Percentiles rank a stretch among this genome's conserved stretches.
Conservation (phyloP, 1,140 invertebrate species). For the Drosophila tsacasi region DNA sequence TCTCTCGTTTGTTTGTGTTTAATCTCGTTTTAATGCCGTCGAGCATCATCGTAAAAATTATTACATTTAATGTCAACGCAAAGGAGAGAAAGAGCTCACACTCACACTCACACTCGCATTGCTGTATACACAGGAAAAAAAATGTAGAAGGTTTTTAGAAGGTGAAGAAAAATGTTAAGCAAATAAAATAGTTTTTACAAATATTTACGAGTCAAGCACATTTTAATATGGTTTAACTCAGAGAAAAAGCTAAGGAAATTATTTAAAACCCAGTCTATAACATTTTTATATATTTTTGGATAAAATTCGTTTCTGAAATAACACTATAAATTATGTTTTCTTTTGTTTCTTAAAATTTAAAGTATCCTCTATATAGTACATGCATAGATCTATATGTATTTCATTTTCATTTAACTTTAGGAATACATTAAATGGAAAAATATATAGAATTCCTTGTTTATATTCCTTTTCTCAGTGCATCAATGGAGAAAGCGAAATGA, state of each 20-base stretch:
- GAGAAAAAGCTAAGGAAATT: fast-evolving
- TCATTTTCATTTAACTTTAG: background rate
- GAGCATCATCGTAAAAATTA: conserved; percentile 83
- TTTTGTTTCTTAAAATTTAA: background rate
- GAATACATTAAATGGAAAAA: background rate
- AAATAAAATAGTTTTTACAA: no score
- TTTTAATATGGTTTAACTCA: background rate
- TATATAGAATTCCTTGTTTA: background rate
- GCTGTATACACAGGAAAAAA: conserved; percentile 13
- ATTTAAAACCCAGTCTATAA: background rate
- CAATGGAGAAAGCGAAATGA: conserved; percentile 12
- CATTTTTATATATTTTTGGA: background rate
- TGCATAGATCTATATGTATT: background rate
- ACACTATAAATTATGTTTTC: background rate
- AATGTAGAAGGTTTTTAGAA: fast-evolving
- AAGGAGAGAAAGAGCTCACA: conserved; percentile 31
- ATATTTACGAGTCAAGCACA: background rate
- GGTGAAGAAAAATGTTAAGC: fast-evolving
- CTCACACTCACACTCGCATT: conserved; percentile 9
- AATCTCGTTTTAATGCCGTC: conserved; percentile 82
- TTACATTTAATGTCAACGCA: conserved; percentile 83
- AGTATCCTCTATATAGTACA: no score
- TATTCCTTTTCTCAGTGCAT: background rate
- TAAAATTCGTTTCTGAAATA: background rate
- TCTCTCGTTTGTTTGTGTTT: conserved; percentile 78